Base-by-base conservation (phyloP, 2,113 vertebrate species). In the Pseudorhombus dupliciocellatus region DNA sequence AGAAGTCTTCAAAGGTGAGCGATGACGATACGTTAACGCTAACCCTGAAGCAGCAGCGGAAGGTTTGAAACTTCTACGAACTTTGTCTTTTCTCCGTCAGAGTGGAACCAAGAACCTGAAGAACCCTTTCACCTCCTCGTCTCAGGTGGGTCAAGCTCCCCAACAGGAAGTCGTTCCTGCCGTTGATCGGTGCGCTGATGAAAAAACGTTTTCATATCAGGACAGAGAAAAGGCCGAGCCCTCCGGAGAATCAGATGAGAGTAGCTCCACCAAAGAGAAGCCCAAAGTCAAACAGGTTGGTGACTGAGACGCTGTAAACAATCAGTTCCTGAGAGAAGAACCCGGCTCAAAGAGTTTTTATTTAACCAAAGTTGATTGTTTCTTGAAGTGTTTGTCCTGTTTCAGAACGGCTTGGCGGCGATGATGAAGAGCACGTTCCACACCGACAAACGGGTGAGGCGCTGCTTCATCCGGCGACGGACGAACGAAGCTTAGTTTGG, bases 1-100 rank as follows among this genome's bases (percentile, higher is more conserved):
- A 87, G 2, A 87, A 77, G 24, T 21, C 84, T 5, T 70, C 74
- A 0, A 87, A 87, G 86, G 91, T 90, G 58, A 70, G 74, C 5
- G 21, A 21, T 44, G 9, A 51, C 14, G 52, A 21, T 22, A 5
- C 7, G 31, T 34, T 34, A 34, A 10, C 31, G 0, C 11, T 34
- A 34, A 34, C 31, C 2, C 31, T 34, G 11, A 34, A 34, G 31
- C 31, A 10, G 11, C 31, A 34, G 31, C 31, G 8, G 34, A 37
- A 20, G 26, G 30, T 30, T 26, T 1, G 0, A 67, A 51, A 65
- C 31, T n/a, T 42, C 0, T 34, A 31, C n/a, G 11, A 37, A 15
- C 58, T 57, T 44, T 46, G 2, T 12, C 20, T 71, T 31, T 71
- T 31, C 5, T 61, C 34, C 50, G 9, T 62, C 73, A 90, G 86